phyloP scores from a whole-genome alignment of 2,888 invertebrate genomes.

The Perithous albicinctus region DNA sequence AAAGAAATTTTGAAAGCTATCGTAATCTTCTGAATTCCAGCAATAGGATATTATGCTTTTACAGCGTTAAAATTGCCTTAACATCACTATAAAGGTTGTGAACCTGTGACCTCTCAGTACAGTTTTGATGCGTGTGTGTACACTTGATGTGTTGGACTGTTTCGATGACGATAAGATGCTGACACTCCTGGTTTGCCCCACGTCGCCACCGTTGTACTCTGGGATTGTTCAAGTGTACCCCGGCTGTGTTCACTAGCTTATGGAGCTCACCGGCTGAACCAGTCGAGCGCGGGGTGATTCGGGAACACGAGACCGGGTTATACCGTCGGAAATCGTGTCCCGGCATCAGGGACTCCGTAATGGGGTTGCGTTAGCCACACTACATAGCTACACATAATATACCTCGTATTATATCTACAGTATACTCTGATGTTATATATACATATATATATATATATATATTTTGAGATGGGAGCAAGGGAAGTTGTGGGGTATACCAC shows the following conservation, averaged over 20 bases:
- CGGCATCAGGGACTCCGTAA: constrained; percentile 81
- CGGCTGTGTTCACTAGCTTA: neutral
- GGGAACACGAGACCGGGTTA: constrained; percentile 33
- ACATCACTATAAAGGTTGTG: too few species aligned
- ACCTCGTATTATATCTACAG: constrained; percentile 11
- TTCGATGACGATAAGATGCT: constrained; percentile 28
- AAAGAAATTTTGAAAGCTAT: too few species aligned
- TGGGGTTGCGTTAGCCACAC: constrained; percentile 75
- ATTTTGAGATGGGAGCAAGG: constrained; percentile 48
- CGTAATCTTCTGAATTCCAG: too few species aligned
- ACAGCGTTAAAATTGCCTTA: too few species aligned
- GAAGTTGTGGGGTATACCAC: constrained; percentile 19
- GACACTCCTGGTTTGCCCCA: neutral
- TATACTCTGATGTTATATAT: constrained; percentile 11
- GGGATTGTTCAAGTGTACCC: constrained; percentile 2
- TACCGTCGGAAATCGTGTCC: constrained; percentile 79
- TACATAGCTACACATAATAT: constrained; percentile 44
- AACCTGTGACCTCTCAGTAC: neutral
- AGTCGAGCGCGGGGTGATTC: constrained; percentile 38
- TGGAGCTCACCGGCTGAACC: neutral
- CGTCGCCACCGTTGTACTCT: neutral
- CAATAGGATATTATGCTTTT: too few species aligned
- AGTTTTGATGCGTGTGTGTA: neutral
- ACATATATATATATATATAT: constrained; percentile 1
- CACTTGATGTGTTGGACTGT: neutral